phyloP scores from a whole-genome alignment of 2,888 invertebrate species.

The Altica lythri region DNA sequence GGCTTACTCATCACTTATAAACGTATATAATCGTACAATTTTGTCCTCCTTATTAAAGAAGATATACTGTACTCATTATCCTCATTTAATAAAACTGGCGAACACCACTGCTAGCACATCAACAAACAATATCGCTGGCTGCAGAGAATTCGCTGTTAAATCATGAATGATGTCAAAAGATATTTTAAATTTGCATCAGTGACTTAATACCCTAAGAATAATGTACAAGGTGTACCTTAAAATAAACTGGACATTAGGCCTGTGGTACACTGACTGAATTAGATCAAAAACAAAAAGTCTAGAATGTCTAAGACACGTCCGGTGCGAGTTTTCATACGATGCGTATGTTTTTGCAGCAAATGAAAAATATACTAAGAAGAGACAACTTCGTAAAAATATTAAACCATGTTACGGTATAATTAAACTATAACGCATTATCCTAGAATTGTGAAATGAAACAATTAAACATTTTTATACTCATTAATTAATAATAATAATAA shows the following conservation, averaged over 20 bases:
- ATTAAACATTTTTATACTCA: background rate
- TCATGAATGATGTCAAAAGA: conserved; percentile 8
- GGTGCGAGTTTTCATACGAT: conserved; percentile 1
- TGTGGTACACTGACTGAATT: conserved; percentile 3
- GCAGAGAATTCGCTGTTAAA: background rate
- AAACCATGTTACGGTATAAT: background rate
- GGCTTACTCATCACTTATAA: background rate
- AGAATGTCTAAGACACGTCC: conserved; percentile 11
- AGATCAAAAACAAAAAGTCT: conserved; percentile 2
- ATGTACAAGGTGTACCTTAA: conserved; percentile 18
- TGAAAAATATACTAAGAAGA: background rate
- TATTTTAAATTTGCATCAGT: conserved; percentile 18
- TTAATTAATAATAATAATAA: conserved; percentile 3
- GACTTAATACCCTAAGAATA: conserved; percentile 15
- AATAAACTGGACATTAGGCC: conserved; percentile 11
- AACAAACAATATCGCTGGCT: too few species aligned
- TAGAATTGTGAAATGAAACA: background rate
- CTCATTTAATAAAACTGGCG: too few species aligned
- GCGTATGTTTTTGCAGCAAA: background rate
- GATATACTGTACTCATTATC: too few species aligned
- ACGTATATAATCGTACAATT: background rate
- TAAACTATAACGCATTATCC: background rate
- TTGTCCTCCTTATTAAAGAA: background rate
- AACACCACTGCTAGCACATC: too few species aligned
- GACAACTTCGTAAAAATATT: background rate